Evolutionary conservation across 2,888 invertebrate species (phyloP).

Genomic region (Anthrax anthrax): DNA sequence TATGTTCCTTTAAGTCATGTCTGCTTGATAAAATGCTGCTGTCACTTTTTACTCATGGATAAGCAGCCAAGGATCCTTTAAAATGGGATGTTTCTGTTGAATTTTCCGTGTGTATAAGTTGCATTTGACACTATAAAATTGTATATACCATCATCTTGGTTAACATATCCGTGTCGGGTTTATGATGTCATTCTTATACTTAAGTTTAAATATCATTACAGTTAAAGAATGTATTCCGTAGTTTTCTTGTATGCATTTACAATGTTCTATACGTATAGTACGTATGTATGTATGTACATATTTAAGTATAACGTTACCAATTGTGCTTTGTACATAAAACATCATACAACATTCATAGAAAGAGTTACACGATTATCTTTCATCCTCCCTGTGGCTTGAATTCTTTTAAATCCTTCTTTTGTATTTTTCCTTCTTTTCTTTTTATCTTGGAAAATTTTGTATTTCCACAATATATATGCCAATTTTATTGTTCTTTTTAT

Average conservation of each 20-base stretch:
- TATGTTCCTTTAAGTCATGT: slow-evolving; percentile 4
- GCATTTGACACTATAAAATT: not conserved
- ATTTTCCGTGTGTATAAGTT: not conserved
- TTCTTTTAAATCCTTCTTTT: slow-evolving; percentile 3
- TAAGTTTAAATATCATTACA: not conserved
- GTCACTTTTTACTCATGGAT: slow-evolving; percentile 2
- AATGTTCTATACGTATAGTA: too few relatives aligned
- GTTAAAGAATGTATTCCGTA: too few relatives aligned
- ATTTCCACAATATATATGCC: slow-evolving; percentile 1
- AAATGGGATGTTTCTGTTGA: not conserved
- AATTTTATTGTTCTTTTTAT: not conserved
- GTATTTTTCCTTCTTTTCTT: not conserved
- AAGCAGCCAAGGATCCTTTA: not conserved
- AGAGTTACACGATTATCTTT: not conserved
- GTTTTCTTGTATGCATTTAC: too few relatives aligned
- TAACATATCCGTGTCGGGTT: not conserved
- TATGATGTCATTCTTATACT: not conserved
- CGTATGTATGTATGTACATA: too few relatives aligned
- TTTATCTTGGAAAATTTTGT: not conserved
- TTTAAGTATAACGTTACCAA: too few relatives aligned
- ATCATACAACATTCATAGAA: too few relatives aligned
- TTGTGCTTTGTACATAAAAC: too few relatives aligned
- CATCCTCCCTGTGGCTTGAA: not conserved
- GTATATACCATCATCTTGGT: slow-evolving; percentile 1
- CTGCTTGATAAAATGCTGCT: not conserved